These are phyloP conservation scores for Rhizomys pruinosus DNA, from an alignment of 2,113 vertebrate species.

Conservation along the genomic window DNA sequence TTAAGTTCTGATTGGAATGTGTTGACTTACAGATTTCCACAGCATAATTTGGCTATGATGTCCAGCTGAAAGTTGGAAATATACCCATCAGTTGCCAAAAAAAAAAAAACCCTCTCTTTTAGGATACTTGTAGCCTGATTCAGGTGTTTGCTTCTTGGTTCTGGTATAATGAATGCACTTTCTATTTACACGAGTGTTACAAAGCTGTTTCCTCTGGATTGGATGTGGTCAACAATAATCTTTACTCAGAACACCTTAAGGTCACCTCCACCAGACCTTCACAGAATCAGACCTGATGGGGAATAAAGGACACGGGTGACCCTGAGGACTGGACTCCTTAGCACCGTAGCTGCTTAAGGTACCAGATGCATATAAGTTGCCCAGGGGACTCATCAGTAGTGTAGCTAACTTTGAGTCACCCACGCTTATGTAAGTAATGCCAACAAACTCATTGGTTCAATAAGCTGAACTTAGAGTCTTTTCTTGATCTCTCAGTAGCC, in stretches of 20 bases:
- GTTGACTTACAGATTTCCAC: not conserved
- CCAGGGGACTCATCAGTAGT: not conserved
- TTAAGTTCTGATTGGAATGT: not conserved
- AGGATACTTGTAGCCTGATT: not conserved
- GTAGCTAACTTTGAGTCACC: not conserved
- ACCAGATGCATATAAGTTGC: no score
- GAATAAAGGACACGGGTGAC: no score
- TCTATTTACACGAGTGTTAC: no score
- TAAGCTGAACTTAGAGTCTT: not conserved
- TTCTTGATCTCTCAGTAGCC: no score
- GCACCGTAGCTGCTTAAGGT: not conserved
- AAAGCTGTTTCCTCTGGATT: not conserved
- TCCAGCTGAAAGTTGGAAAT: not conserved
- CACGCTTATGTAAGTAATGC: not conserved
- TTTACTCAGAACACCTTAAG: not conserved
- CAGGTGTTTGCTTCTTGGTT: not conserved
- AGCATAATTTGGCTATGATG: not conserved
- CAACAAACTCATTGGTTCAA: not conserved
- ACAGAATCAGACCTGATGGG: not conserved
- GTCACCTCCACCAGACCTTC: not conserved
- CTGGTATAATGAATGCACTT: not conserved
- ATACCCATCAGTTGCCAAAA: not conserved
- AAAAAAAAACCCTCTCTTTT: not conserved
- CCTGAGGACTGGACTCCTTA: not conserved
- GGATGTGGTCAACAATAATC: not conserved